Conservation (phyloP, 2,888 invertebrate genomes). For the Pharmacophagus antenor region DNA sequence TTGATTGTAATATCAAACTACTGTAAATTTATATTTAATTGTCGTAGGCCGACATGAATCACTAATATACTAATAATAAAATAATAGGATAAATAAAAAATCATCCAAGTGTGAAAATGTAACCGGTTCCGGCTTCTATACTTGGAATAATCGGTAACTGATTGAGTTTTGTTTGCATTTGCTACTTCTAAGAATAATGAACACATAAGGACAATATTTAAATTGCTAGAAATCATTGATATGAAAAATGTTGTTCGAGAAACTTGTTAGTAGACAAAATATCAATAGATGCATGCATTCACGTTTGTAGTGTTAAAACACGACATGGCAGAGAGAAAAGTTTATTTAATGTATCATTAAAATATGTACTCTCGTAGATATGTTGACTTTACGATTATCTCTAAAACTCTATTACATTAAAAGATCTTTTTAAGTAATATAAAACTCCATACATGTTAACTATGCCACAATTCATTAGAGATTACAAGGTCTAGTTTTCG, state of each 20-base stretch:
- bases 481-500: too few species aligned
- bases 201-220: conserved; percentile 27
- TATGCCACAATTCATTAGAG: too few species aligned
- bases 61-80: neutral
- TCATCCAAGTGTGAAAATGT: conserved; percentile 22
- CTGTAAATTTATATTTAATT: neutral
- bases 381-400: neutral
- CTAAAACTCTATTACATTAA: neutral
- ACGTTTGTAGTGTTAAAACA: neutral
- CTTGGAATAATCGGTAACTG: conserved; percentile 17
- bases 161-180: conserved; percentile 27
- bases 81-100: neutral
- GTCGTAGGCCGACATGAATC: neutral
- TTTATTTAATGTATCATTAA: neutral
- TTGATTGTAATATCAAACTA: neutral
- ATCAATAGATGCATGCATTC: too few species aligned
- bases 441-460: too few species aligned
- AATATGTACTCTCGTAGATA: neutral
- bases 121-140: conserved; percentile 23
- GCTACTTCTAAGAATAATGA: conserved; percentile 23
- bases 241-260: neutral
- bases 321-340: neutral
- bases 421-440: too few species aligned
- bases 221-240: conserved; percentile 24
- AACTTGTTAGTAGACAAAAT: neutral